A percentile compares a stretch with the other conserved stretches of the same genome.
phyloP scores from a whole-genome alignment of 2,888 invertebrate species.

The Marasmarcha lunaedactyla region DNA sequence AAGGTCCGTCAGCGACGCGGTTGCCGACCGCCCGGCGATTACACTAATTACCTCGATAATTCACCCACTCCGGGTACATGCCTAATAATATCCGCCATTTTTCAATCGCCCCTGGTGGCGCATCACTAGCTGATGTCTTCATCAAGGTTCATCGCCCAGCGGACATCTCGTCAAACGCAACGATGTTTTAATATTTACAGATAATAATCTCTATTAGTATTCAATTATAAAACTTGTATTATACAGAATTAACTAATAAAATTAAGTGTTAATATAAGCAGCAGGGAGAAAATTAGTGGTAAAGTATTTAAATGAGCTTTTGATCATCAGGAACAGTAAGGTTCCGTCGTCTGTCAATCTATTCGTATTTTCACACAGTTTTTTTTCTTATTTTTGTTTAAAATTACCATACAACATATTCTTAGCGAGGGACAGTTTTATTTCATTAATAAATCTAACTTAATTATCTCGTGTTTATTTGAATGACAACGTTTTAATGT shows the following conservation, averaged over 20 bases:
- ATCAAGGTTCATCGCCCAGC: constrained; percentile 13
- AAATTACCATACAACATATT: no score
- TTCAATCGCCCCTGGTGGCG: constrained; percentile 47
- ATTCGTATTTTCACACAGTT: background rate
- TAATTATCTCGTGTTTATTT: no score
- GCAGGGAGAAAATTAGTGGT: constrained; percentile 31
- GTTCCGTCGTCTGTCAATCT: background rate
- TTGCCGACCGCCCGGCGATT: constrained; percentile 35
- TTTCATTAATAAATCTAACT: no score
- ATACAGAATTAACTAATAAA: background rate
- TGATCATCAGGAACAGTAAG: constrained; percentile 25
- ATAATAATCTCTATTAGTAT: constrained; percentile 22
- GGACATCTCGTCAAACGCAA: background rate
- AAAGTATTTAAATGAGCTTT: constrained; percentile 30
- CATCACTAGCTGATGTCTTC: constrained; percentile 31
- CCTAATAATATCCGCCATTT: constrained; percentile 53
- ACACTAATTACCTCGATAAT: constrained; percentile 52
- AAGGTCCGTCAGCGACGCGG: constrained; percentile 23
- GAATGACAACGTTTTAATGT: no score
- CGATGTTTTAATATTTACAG: constrained; percentile 7
- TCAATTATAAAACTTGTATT: constrained; percentile 4
- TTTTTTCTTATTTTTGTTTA: no score
- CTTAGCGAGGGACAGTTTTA: no score
- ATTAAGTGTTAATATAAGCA: constrained; percentile 41
- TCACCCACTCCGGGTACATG: constrained; percentile 34